Base-by-base conservation (phyloP, 2,113 vertebrate genomes). In the Hemicordylus capensis region DNA sequence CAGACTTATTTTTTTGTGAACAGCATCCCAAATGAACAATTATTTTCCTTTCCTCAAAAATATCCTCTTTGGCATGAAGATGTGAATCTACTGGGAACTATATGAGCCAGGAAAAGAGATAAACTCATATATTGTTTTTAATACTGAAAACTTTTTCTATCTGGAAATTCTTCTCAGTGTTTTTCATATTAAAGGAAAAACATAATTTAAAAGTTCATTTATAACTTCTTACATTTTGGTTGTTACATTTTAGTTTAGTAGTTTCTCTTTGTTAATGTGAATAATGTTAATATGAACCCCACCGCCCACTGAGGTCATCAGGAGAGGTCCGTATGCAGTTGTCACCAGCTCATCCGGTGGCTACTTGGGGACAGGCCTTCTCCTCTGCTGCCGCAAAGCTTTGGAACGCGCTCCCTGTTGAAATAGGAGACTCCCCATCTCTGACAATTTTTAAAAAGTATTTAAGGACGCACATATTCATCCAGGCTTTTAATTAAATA, bases 21-120 rank as follows among this genome's bases (percentile, higher is more conserved):
- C 69, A 93, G 85, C 34, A 83, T 89, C 90, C 87, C 90, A 88
- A 88, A 94, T 91, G 87, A 89, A 93, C 86, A 91, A 94, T 90
- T 86, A 93, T 92, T 95, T 94, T 92, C 90, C 39, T 89, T 93
- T 90, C 90, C 86, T 90, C 66, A 87, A 89, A 94, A 89, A 90
- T 87, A 92, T 86, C 84, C 80, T 89, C 54, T 83, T 90, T 89
- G 69, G 69, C 86, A 92, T 87, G 86, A 90, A 92, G 79, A 79
- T 11, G 26, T 84, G 84, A 70, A 75, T 84, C 79, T 90, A 48
- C 54, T 86, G 0, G 63, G 54, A 90, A 51, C 1, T 83, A 89
- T 78, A 95, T 84, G 74, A 92, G 56, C 66, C 54, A 85, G 56
- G 54, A 72, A 24, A 51, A 8, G 24, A 58, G 48, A 34, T 39